phyloP scores from a whole-genome alignment of 2,113 vertebrate species.

The Ornithorhynchus anatinus region DNA sequence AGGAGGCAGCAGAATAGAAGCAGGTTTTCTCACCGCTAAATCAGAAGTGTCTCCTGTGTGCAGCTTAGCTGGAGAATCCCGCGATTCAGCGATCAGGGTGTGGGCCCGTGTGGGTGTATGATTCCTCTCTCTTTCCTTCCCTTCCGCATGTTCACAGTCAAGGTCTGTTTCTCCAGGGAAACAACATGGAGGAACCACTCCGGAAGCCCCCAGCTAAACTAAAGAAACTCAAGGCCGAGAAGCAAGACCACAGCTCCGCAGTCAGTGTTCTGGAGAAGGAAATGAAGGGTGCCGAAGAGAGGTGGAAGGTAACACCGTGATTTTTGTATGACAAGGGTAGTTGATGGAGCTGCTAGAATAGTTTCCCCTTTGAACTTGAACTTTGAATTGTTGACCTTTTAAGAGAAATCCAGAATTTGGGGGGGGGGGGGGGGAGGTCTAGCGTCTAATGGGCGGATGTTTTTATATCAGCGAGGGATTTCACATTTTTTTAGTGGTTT shows the following conservation, averaged over 20 bases:
- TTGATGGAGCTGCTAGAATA: accelerated
- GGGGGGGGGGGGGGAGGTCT: too few relatives aligned
- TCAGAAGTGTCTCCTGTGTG: too few relatives aligned
- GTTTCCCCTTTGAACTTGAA: too few relatives aligned
- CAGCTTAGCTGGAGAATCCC: too few relatives aligned
- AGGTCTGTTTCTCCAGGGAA: conserved; percentile 28
- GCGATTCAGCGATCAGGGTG: not conserved
- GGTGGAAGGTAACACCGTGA: conserved; percentile 59
- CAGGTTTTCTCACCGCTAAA: too few relatives aligned
- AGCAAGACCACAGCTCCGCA: conserved; percentile 55
- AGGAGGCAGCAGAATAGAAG: too few relatives aligned
- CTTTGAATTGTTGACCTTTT: too few relatives aligned
- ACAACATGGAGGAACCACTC: conserved; percentile 29
- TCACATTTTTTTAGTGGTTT: too few relatives aligned
- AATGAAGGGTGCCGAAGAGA: conserved; percentile 70
- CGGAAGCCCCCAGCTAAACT: conserved; percentile 76
- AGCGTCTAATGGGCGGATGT: too few relatives aligned
- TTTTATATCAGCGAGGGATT: too few relatives aligned
- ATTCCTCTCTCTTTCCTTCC: too few relatives aligned
- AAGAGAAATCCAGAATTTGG: too few relatives aligned
- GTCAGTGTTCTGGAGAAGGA: conserved; percentile 74
- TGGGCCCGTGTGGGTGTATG: not conserved
- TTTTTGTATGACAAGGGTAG: accelerated
- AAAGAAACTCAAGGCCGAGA: conserved; percentile 75
- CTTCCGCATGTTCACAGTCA: not conserved